Evolutionary conservation across 2,113 vertebrate genomes (phyloP), one percentile per base, ranked within the genome.

Genomic region (Ophthalmolycus amberensis): DNA sequence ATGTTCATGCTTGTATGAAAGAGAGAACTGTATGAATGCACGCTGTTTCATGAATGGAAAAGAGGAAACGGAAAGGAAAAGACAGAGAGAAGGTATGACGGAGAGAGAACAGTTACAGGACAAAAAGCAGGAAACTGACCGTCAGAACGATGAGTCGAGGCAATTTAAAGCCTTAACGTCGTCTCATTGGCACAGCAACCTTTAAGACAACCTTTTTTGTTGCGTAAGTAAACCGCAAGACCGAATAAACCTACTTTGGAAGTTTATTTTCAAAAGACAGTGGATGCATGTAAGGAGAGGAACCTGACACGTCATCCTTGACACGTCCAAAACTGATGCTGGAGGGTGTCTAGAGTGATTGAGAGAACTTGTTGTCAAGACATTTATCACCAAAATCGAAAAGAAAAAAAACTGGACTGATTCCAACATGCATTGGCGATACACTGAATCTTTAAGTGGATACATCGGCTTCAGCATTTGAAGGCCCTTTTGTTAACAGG

Each of bases 11-110:
- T 11, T 40, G 40, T 6, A 20, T 20, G 7, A 32, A 9, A 68
- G 37, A 67, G n/a, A 67, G 8, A 68, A 48, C 14, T 66, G 38
- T 66, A 67, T 67, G 42, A 46, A 67, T 46, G 6, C 42, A 29
- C 15, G 6, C 32, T 66, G 64, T 65, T 54, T 25, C 5, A n/a
- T 64, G 12, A 38, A 25, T n/a, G 22, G 40, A 44, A 46, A 2
- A 18, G n/a, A 29, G 7, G n/a, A 44, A 67, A 46, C 40, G 27
- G 22, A 9, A 25, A 54, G 22, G 1, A 0, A 11, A 22, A 63
- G 62, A 46, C 1, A 18, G 44, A 15, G 15, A 18, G 44, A 54
- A 54, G 52, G 52, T 20, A 9, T 54, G 8, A 22, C 8, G 12
- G n/a, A 16, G 7, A 67, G 27, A 44, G 7, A 18, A 44, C 42